phyloP scores from a whole-genome alignment of 2,888 invertebrate species.

The Trypoxylon attenuatum region DNA sequence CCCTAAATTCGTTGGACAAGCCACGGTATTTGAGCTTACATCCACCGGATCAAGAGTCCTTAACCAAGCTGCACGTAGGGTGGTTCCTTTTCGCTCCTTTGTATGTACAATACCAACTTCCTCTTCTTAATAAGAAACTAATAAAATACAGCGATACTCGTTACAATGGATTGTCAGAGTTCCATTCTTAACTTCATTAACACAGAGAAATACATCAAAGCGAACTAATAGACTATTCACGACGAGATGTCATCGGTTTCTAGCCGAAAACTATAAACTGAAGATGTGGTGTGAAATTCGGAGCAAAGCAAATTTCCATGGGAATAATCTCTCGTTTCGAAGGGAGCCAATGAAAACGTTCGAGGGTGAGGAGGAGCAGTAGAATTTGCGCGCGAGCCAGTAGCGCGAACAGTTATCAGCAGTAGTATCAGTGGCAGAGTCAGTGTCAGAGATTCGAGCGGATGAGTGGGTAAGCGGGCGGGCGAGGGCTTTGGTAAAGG shows the following conservation, averaged over 20 bases:
- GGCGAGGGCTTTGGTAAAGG: slow-evolving; percentile 42
- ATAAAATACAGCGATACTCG: too few species aligned
- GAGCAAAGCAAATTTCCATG: too few species aligned
- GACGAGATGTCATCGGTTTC: too few species aligned
- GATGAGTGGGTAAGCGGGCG: slow-evolving; percentile 28
- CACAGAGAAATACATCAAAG: too few species aligned
- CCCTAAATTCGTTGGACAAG: background rate
- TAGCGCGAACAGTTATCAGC: slow-evolving; percentile 22
- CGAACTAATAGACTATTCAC: too few species aligned
- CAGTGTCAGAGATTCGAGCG: slow-evolving; percentile 35
- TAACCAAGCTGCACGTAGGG: background rate
- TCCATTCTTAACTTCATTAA: too few species aligned
- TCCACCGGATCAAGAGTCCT: background rate
- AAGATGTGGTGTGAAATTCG: too few species aligned
- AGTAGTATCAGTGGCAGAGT: slow-evolving; percentile 11
- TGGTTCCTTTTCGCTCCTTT: slow-evolving; percentile 9
- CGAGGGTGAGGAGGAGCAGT: background rate
- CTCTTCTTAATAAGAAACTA: too few species aligned
- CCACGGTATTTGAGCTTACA: slow-evolving; percentile 1
- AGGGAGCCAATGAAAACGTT: background rate
- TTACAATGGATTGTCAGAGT: too few species aligned
- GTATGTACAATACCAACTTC: too few species aligned
- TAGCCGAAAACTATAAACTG: too few species aligned
- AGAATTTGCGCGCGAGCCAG: slow-evolving; percentile 25
- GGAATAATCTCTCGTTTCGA: too few species aligned